Conservation (phyloP, 2,113 vertebrate genomes). For the Cichladusa arquata region DNA sequence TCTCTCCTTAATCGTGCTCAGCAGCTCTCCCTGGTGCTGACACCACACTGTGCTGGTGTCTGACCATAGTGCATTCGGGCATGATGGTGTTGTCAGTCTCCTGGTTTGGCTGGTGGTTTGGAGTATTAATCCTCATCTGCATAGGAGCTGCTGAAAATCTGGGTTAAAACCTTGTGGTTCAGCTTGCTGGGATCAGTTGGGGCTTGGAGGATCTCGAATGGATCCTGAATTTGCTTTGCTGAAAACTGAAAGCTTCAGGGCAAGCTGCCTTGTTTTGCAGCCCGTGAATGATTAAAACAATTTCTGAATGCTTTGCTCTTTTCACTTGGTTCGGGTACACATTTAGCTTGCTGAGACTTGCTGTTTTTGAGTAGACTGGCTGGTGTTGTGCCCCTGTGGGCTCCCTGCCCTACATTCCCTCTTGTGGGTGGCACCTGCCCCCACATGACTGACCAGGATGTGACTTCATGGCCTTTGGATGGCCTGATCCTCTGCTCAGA, state of each 20-base stretch:
- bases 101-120: neutral
- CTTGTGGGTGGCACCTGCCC: neutral
- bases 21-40: neutral
- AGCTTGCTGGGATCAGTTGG: neutral
- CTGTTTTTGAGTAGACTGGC: neutral
- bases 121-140: neutral
- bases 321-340: neutral
- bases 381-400: neutral
- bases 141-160: neutral
- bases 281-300: conserved; percentile 45
- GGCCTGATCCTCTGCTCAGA: neutral
- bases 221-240: neutral
- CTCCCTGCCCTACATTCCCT: neutral
- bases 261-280: conserved; percentile 20
- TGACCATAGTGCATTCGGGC: fast-evolving
- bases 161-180: neutral
- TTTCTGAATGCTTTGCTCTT: conserved; percentile 19
- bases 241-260: conserved; percentile 3
- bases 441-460: neutral
- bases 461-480: neutral
- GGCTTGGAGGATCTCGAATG: neutral
- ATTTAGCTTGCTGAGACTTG: conserved; percentile 33
- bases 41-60: fast-evolving
- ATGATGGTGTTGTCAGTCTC: fast-evolving
- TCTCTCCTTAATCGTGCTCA: fast-evolving